A percentile compares a stretch with the other conserved stretches of the same genome.
Conservation (phyloP, 2,797 vertebrate species). For the Lutjanus argentimaculatus region DNA sequence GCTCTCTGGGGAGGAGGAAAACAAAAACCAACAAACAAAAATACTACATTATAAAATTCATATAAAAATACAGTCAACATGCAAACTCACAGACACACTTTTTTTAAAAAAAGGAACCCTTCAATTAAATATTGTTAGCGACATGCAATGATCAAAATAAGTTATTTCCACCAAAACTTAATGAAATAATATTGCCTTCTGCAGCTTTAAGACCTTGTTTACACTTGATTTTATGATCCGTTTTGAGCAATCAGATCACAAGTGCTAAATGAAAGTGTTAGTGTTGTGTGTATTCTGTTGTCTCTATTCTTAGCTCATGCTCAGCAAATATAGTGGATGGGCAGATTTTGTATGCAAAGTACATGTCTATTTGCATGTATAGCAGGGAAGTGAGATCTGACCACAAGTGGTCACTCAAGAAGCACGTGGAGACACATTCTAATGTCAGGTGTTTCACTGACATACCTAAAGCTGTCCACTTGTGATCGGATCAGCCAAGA, state of each 20-base stretch:
- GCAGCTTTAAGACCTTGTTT: background rate
- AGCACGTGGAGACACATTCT: slow-evolving; percentile 16
- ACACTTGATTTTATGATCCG: background rate
- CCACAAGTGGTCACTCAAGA: background rate
- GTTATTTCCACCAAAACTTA: background rate
- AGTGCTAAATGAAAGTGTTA: background rate
- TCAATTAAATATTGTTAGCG: slow-evolving; percentile 5
- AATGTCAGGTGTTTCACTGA: background rate
- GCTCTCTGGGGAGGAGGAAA: slow-evolving; percentile 36
- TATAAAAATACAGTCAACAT: slow-evolving; percentile 18
- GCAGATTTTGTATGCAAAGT: background rate
- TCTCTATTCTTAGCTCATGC: background rate
- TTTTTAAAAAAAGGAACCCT: background rate
- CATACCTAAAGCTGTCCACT: slow-evolving; percentile 10
- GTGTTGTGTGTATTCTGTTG: slow-evolving; percentile 2
- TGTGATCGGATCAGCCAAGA: slow-evolving; percentile 15
- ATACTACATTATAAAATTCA: slow-evolving; percentile 29
- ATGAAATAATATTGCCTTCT: slow-evolving; percentile 14
- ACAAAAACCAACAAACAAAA: slow-evolving; percentile 46
- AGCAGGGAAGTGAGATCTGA: slow-evolving; percentile 5
- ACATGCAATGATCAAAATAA: background rate
- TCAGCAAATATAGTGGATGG: slow-evolving; percentile 16
- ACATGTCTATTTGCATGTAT: background rate
- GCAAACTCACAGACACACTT: background rate
- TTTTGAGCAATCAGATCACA: slow-evolving; percentile 3